These are phyloP conservation scores for Scarus forsteni DNA, from an alignment of 2,797 vertebrate species.

Conservation along the genomic window DNA sequence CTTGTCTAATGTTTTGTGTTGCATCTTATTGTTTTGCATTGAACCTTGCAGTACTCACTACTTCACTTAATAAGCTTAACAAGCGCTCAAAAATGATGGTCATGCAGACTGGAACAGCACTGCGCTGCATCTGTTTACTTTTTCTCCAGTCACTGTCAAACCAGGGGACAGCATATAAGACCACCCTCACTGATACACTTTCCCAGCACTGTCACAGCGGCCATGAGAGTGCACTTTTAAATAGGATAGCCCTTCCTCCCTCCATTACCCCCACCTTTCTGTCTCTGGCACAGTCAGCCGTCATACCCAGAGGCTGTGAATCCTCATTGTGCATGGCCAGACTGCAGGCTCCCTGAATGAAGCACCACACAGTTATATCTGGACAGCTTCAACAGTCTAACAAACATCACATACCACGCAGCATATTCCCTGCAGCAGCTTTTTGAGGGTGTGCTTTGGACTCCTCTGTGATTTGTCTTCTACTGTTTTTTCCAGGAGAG, in stretches of 20 bases:
- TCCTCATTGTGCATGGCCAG: slow-evolving; percentile 69
- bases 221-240: slow-evolving; percentile 76
- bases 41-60: too few species aligned
- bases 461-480: slow-evolving; percentile 63
- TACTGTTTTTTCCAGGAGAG: slow-evolving; percentile 60
- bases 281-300: slow-evolving; percentile 76
- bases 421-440: slow-evolving; percentile 71
- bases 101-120: slow-evolving; percentile 8
- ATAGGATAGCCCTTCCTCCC: slow-evolving; percentile 66
- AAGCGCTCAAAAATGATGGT: not conserved
- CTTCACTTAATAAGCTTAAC: too few species aligned
- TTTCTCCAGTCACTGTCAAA: slow-evolving; percentile 47
- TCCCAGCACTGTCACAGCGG: slow-evolving; percentile 54
- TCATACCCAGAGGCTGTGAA: slow-evolving; percentile 71
- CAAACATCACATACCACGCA: slow-evolving; percentile 72
- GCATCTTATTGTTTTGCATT: too few species aligned
- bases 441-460: slow-evolving; percentile 78
- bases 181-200: slow-evolving; percentile 59
- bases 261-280: slow-evolving; percentile 44
- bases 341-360: slow-evolving; percentile 66
- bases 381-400: slow-evolving; percentile 68
- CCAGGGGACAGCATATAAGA: slow-evolving; percentile 41
- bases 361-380: slow-evolving; percentile 64
- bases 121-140: slow-evolving; percentile 46
- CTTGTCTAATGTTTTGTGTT: too few species aligned